Conservation (phyloP, 2,888 invertebrate species). For the Cacoxenus indagator region DNA sequence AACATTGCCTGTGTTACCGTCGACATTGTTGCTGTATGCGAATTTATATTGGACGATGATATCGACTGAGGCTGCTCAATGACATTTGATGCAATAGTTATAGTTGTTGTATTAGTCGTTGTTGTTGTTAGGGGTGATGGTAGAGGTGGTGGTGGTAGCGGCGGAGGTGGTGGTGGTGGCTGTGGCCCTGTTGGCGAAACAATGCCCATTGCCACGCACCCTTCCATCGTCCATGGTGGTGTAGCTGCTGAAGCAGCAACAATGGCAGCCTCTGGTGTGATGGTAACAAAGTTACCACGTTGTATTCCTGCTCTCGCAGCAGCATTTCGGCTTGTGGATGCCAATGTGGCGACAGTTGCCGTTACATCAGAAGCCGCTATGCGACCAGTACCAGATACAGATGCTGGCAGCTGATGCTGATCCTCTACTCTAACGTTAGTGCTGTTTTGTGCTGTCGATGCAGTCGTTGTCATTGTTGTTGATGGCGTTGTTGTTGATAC, state of each 20-base stretch:
- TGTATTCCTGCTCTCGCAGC: not conserved
- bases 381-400: not conserved
- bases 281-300: not conserved
- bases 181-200: not conserved
- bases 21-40: conserved; percentile 15
- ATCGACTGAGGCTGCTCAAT: too few relatives aligned
- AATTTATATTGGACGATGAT: too few relatives aligned
- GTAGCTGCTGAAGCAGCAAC: conserved; percentile 1
- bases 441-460: not conserved
- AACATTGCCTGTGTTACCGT: not conserved
- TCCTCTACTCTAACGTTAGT: too few relatives aligned
- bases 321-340: not conserved
- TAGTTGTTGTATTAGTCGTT: not conserved
- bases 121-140: not conserved
- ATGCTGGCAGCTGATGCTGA: too few relatives aligned
- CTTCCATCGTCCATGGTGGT: not conserved
- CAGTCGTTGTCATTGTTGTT: not conserved
- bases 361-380: not conserved
- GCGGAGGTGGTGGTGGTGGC: not conserved
- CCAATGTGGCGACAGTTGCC: not conserved
- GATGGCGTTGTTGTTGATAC: not conserved
- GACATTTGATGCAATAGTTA: too few relatives aligned
- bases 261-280: conserved; percentile 10
- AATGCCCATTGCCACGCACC: not conserved
- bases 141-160: not conserved